Evolutionary conservation across 30 jellyfish, hydroid and myxozoan genomes (phyloP).

Genomic region (Hydra vulgaris): DNA sequence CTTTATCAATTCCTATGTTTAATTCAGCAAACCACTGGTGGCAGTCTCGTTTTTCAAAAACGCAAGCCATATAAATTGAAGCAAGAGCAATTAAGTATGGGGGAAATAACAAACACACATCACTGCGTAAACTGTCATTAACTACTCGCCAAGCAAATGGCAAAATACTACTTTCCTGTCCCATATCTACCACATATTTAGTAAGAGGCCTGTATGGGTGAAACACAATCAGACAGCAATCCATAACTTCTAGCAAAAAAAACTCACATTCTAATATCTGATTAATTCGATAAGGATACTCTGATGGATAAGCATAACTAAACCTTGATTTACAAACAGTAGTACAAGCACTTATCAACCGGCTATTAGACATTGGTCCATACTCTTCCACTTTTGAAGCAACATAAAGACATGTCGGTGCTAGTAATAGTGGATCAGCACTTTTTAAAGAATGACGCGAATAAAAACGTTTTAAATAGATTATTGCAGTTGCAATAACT

Average conservation of each 20-base stretch:
- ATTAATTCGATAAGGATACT: slow-evolving; percentile 70
- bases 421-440: slow-evolving; percentile 73
- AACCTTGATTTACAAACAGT: slow-evolving; percentile 53
- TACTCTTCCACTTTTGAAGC: slow-evolving; percentile 92
- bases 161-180: slow-evolving; percentile 60
- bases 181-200: slow-evolving; percentile 83
- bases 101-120: slow-evolving; percentile 61
- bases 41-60: slow-evolving; percentile 74
- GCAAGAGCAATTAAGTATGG: slow-evolving; percentile 82
- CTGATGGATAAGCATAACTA: slow-evolving; percentile 74
- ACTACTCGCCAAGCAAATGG: slow-evolving; percentile 84
- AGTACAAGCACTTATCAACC: slow-evolving; percentile 57
- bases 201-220: slow-evolving; percentile 86
- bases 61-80: slow-evolving; percentile 90
- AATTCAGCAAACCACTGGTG: slow-evolving; percentile 90
- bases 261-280: slow-evolving; percentile 89
- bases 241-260: slow-evolving; percentile 64
- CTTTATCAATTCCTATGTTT: slow-evolving; percentile 57
- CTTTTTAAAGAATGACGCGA: slow-evolving; percentile 61
- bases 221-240: slow-evolving; percentile 71
- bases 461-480: slow-evolving; percentile 70
- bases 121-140: slow-evolving; percentile 73
- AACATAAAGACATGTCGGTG: slow-evolving; percentile 72
- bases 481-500: slow-evolving; percentile 90
- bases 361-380: slow-evolving; percentile 65